Percentiles rank a stretch among this genome's conserved stretches.
These are phyloP conservation scores for Melanocharis versteri DNA, from an alignment of 2,113 vertebrate genomes.

Conservation along the genomic window DNA sequence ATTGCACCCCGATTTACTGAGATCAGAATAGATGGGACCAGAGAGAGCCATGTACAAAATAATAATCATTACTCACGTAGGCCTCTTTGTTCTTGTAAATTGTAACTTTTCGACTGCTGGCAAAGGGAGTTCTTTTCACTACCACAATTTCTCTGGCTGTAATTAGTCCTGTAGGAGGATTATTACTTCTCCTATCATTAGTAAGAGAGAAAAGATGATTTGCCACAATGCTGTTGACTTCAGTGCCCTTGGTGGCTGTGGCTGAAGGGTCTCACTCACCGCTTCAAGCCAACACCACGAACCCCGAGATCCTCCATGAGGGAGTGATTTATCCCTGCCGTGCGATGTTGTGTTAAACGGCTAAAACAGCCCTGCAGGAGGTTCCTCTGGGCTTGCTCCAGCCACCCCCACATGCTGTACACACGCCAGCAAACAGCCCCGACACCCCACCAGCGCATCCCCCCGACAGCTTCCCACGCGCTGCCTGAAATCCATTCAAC, in stretches of 20 bases:
- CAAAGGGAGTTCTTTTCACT: background rate
- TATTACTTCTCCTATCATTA: background rate
- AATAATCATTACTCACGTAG: background rate
- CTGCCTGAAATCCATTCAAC: background rate
- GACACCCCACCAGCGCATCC: background rate
- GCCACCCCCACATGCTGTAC: background rate
- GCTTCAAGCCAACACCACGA: background rate
- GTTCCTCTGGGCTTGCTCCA: background rate
- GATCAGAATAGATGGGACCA: background rate
- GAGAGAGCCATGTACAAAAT: background rate
- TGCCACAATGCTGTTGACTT: fast-evolving
- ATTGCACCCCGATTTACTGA: background rate
- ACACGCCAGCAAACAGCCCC: background rate
- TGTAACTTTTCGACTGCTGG: background rate
- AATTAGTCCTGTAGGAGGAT: background rate
- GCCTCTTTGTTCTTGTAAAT: background rate
- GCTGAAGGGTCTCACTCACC: background rate
- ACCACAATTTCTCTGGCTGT: background rate
- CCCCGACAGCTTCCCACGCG: background rate
- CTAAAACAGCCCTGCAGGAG: background rate
- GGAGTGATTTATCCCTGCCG: too few species aligned
- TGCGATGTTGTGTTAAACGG: background rate
- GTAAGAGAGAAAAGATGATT: background rate
- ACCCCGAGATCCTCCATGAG: background rate
- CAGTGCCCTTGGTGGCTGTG: background rate